Base-by-base conservation (phyloP, 2,113 vertebrate genomes). In the Ia io region DNA sequence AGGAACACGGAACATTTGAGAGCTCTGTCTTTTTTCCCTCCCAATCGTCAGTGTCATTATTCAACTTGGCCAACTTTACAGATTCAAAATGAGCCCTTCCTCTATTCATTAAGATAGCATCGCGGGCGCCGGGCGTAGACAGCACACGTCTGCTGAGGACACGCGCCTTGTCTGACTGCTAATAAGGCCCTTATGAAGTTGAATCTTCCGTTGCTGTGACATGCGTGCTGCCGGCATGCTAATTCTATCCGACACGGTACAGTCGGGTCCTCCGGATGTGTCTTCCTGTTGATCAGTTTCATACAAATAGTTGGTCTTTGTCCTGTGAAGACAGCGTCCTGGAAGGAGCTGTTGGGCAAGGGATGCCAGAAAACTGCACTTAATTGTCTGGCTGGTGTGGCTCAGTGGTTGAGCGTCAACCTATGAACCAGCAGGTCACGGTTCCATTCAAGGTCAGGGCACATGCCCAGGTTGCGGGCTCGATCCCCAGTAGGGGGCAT, bases 1-100 rank as follows among this genome's bases (percentile, higher is more conserved):
- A 95, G 18, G 49, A 65, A 90, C 92, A 90, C 53, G 92, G 69
- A 71, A 61, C 74, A 79, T 84, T 93, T 84, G 78, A 90, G 84
- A 83, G 44, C 16, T 32, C 23, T 35, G 74, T 73, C 44, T 63
- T 67, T 40, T 17, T 42, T 0, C 0, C 1, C 6, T 17, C 23
- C 30, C 37, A 13, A 9, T 69, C 65, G 73, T 47, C 49, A 70
- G 17, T 61, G 14, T 94, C 87, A 96, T 96, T 91, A 97, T 97
- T 97, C 82, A 95, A 92, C 90, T 97, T 96, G 89, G 95, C 97
- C 98, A 96, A 97, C 85, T 96, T 96, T 83, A 74, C 37, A 94
- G 74, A 88, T 86, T 97, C 82, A 91, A 83, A 94, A 96, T 96
- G 96, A 97, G 92, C 96, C 88, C 96, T 97, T 97, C 85, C 96